phyloP scores from a whole-genome alignment of 2,113 vertebrate genomes.

The Corythoichthys intestinalis region DNA sequence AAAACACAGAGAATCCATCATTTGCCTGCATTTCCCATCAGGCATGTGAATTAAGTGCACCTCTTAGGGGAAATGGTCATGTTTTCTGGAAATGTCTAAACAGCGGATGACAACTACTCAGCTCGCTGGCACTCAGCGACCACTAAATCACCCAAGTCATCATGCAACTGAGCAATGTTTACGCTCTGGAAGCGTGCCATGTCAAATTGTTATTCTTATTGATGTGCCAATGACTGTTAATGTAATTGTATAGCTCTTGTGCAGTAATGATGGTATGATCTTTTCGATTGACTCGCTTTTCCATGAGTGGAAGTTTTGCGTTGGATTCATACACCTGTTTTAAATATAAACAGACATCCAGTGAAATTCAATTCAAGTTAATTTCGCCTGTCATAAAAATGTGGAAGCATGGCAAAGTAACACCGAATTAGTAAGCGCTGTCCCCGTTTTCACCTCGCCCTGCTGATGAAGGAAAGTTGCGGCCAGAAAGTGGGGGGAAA shows the following conservation, averaged over 20 bases:
- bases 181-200: slow-evolving; percentile 48
- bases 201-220: slow-evolving; percentile 43
- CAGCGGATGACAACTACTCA: slow-evolving; percentile 52
- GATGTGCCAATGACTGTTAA: slow-evolving; percentile 40
- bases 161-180: slow-evolving; percentile 51
- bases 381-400: slow-evolving; percentile 57
- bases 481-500: slow-evolving; percentile 21
- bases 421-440: slow-evolving; percentile 48
- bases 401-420: slow-evolving; percentile 45
- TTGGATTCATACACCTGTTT: slow-evolving; percentile 13
- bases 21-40: slow-evolving; percentile 37
- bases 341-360: slow-evolving; percentile 41
- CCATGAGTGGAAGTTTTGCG: slow-evolving; percentile 22
- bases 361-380: slow-evolving; percentile 44
- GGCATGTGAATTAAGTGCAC: slow-evolving; percentile 13
- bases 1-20: slow-evolving; percentile 20
- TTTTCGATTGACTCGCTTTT: slow-evolving; percentile 4
- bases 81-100: slow-evolving; percentile 45
- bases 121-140: slow-evolving; percentile 43
- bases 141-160: slow-evolving; percentile 51
- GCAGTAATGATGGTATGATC: neutral
- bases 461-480: slow-evolving; percentile 56
- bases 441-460: slow-evolving; percentile 53
- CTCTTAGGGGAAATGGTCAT: slow-evolving; percentile 24
- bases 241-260: slow-evolving; percentile 47